These are phyloP conservation scores for Pentalonia nigronervosa DNA, from an alignment of 1,140 invertebrate species.

Conservation along the genomic window DNA sequence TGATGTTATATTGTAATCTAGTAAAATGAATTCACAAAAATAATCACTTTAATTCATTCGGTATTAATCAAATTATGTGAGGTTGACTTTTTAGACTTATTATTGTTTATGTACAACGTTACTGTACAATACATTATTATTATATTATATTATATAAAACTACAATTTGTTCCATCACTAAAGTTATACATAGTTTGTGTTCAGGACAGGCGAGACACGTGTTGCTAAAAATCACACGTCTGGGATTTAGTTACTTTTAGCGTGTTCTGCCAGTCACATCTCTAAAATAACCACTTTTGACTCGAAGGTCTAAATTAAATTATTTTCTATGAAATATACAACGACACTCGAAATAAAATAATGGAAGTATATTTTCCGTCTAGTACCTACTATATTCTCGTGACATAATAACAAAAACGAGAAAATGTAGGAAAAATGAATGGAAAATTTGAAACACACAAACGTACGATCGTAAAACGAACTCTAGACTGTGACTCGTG, in stretches of 20 bases:
- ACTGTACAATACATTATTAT: neutral
- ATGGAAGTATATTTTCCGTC: neutral
- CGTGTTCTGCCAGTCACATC: neutral
- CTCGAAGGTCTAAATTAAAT: conserved; percentile 17
- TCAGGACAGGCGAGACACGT: neutral
- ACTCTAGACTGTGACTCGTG: neutral
- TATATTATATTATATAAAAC: neutral
- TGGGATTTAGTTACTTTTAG: conserved; percentile 1
- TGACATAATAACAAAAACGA: neutral
- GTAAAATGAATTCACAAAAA: neutral
- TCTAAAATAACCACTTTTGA: conserved; percentile 2
- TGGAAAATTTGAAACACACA: neutral
- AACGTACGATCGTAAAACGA: neutral
- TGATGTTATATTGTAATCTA: neutral
- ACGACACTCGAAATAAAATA: neutral
- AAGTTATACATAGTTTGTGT: neutral
- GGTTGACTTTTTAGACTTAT: neutral
- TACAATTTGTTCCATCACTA: neutral
- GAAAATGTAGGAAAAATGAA: neutral
- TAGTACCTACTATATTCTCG: neutral
- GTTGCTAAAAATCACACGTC: conserved; percentile 9
- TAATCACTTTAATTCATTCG: neutral
- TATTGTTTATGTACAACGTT: neutral
- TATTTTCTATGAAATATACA: conserved; percentile 1
- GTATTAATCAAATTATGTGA: neutral